Conservation (phyloP, 2,113 vertebrate genomes). For the Cranoglanis bouderius region DNA sequence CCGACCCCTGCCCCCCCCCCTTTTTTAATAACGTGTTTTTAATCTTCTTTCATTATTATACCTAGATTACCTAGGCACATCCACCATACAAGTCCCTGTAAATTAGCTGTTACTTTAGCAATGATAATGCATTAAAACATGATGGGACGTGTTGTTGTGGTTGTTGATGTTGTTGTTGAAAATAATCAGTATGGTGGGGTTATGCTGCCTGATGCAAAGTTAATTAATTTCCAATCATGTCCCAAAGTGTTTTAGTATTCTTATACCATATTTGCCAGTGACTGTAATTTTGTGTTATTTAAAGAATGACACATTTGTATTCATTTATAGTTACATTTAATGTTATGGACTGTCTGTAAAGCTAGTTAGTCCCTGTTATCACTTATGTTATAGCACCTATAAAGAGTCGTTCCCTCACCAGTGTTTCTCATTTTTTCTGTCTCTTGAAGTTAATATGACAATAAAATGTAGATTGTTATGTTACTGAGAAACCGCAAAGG, state of each 20-base stretch:
- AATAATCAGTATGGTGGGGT: background rate
- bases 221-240: background rate
- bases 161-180: background rate
- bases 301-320: background rate
- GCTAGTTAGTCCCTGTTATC: background rate
- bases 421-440: background rate
- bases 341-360: background rate
- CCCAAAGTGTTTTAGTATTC: background rate
- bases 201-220: background rate
- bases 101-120: background rate
- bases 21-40: background rate
- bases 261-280: background rate
- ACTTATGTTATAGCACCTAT: background rate
- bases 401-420: background rate
- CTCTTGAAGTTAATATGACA: background rate
- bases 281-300: background rate
- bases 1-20: rapidly evolving
- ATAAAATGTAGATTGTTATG: background rate
- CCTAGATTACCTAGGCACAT: background rate
- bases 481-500: background rate
- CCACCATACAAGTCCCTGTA: background rate
- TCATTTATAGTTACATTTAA: background rate
- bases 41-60: background rate
- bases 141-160: background rate
- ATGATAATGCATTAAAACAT: background rate